These are phyloP conservation scores for Chrysolina oricalcia DNA, from an alignment of 2,888 invertebrate species.

Conservation along the genomic window DNA sequence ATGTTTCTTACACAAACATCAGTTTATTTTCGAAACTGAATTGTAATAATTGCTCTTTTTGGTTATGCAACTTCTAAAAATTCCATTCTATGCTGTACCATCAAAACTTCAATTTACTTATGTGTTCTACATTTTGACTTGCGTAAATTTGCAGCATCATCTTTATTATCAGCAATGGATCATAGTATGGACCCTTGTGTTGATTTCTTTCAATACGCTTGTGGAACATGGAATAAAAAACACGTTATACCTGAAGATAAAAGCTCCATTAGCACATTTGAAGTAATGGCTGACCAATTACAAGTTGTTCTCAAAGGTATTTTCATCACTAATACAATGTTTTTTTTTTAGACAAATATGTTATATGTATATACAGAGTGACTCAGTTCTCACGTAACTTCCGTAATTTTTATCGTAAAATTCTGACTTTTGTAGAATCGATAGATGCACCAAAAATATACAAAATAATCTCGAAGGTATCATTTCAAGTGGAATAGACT, in stretches of 20 bases:
- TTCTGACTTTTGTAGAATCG: no score
- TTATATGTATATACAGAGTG: no score
- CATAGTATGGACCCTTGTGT: slow-evolving; percentile 84
- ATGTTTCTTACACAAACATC: background rate
- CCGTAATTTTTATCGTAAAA: no score
- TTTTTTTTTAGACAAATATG: no score
- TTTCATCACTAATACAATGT: background rate
- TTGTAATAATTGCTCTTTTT: background rate
- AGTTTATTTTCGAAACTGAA: background rate
- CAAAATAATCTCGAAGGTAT: no score
- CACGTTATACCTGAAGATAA: slow-evolving; percentile 91
- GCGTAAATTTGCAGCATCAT: slow-evolving; percentile 77
- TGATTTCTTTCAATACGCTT: slow-evolving; percentile 90
- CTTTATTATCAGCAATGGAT: slow-evolving; percentile 87
- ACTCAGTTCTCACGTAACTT: no score
- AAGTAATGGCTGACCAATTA: slow-evolving; percentile 88
- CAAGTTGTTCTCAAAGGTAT: slow-evolving; percentile 83
- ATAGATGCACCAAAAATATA: no score
- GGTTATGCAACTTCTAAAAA: background rate
- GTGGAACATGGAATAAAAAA: slow-evolving; percentile 90
- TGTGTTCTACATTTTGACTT: background rate
- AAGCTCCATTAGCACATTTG: slow-evolving; percentile 88
- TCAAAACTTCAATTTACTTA: slow-evolving; percentile 17
- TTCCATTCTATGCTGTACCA: background rate
- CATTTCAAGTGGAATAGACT: no score